Base-by-base conservation (phyloP, 2,797 vertebrate species). In the Cuculus canorus region DNA sequence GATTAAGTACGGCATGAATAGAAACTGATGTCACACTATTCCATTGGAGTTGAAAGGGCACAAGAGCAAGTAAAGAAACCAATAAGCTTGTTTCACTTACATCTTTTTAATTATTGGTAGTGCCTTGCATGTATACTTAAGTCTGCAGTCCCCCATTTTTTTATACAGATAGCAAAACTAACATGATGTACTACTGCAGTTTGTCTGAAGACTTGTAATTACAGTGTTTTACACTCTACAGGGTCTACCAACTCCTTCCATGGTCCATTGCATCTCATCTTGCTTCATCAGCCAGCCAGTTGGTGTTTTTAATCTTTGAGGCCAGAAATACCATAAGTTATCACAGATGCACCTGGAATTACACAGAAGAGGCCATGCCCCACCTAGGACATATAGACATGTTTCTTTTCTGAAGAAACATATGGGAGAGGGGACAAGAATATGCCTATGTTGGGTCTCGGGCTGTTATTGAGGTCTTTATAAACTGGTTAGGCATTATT, bases 331-430 rank as follows among this genome's bases (percentile, higher is more conserved):
- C 25, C 53, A 17, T 8, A 30, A 19, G 30, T 45, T 33, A 69
- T 48, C 60, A 79, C 50, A 63, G 16, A 35, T 53, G 39, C 24
- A 7, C 16, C 17, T 53, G 50, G 19, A 59, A 32, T 68, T 50
- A 64, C 13, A 30, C 2, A 6, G 57, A 68, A 39, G 21, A 48
- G 35, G 23, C 37, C 27, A 8, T 2, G 4, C 7, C 3, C 10
- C 3, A 28, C 18, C 41, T 56, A 22, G 18, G 2, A 59, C 50
- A 15, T 3, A 16, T 2, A 52, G 3, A 9, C 1, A 0, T 28
- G 7, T 35, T 86, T 47, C 17, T 11, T 28, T 82, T 68, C 66
- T 30, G 23, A 56, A 65, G 18, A 19, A 82, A 27, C 5, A 5
- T 8, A 10, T 22, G 10, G 33, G 35, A 83, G 48, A 37, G 33